Base-by-base conservation (phyloP, 2,113 vertebrate species). In the Heterotis niloticus region DNA sequence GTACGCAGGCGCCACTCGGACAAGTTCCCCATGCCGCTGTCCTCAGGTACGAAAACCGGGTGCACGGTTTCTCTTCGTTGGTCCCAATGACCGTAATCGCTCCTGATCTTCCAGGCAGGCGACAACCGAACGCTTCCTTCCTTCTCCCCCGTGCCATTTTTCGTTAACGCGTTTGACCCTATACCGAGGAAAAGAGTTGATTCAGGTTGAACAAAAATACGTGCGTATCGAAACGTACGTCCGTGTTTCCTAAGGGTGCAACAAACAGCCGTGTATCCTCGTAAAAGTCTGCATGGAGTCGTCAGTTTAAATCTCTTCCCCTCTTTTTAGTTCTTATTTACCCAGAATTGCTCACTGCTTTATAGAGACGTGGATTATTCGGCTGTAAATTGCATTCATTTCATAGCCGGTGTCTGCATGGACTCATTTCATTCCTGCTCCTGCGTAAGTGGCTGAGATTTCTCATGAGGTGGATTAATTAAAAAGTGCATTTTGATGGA, bases 21-120 rank as follows among this genome's bases (percentile, higher is more conserved):
- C 89, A 95, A 95, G 89, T 95, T 94, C 88, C 93, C 93, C 87
- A 89, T 95, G 87, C 91, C 94, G 85, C 91, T 96, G 92, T 94
- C 95, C 86, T 94, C 96, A 93, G 96, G 96, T 98, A 92, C 28
- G 34, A n/a, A n/a, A n/a, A n/a, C n/a, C n/a, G n/a, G n/a, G n/a
- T n/a, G n/a, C n/a, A n/a, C n/a, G n/a, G n/a, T n/a, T n/a, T n/a
- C n/a, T n/a, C n/a, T n/a, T n/a, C n/a, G n/a, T n/a, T n/a, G n/a
- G n/a, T n/a, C n/a, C n/a, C n/a, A n/a, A n/a, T n/a, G n/a, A n/a
- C n/a, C n/a, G n/a, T n/a, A n/a, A n/a, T n/a, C n/a, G n/a, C n/a
- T n/a, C n/a, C n/a, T n/a, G n/a, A n/a, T n/a, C n/a, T n/a, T n/a
- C n/a, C n/a, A n/a, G n/a, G n/a, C n/a, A n/a, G n/a, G n/a, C n/a